Evolutionary conservation across 2,888 invertebrate species (phyloP), one percentile per base, ranked within the genome.

Genomic region (Cheilosia variabilis): DNA sequence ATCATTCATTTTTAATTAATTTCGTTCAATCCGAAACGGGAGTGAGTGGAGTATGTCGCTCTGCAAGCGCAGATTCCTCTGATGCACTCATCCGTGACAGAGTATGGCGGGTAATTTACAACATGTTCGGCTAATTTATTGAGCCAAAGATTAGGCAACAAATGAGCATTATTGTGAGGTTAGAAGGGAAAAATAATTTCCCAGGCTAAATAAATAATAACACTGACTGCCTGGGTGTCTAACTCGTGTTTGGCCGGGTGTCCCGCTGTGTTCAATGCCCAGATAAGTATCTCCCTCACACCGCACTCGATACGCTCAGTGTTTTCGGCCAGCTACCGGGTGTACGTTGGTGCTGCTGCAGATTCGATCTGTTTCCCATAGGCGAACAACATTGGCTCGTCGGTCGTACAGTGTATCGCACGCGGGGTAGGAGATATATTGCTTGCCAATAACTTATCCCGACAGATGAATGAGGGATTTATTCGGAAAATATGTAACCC

Each of bases 391-490:
- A 75, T 75, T 65, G 65, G 27, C 69, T 52, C 22, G 22, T 19
- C 37, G 13, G 13, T 31, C 9, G 31, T 31, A 7, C 1, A 45
- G 45, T 58, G 60, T 69, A 27, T 57, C 63, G 60, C 13, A 73
- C 41, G 65, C 43, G 65, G 68, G 37, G 76, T 62, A 58, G 65
- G 82, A 82, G 76, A 82, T 87, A 87, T 87, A 87, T 87, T 58
- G 82, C 87, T 87, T 87, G 87, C 82, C 87, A 82, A 88, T 88
- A 88, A 88, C 87, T 87, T 87, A 87, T 87, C 87, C 87, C 87
- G 88, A 87, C 88, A 88, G 88, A 88, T 88, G 87, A 87, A 88
- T 88, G 88, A 88, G 88, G 88, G 88, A 88, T 88, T 88, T 88
- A 88, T 88, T 87, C 71, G 75, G 82, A 83, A 88, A 88, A 88